Conservation (phyloP, 1,140 invertebrate genomes). For the Drosophila obscura region DNA sequence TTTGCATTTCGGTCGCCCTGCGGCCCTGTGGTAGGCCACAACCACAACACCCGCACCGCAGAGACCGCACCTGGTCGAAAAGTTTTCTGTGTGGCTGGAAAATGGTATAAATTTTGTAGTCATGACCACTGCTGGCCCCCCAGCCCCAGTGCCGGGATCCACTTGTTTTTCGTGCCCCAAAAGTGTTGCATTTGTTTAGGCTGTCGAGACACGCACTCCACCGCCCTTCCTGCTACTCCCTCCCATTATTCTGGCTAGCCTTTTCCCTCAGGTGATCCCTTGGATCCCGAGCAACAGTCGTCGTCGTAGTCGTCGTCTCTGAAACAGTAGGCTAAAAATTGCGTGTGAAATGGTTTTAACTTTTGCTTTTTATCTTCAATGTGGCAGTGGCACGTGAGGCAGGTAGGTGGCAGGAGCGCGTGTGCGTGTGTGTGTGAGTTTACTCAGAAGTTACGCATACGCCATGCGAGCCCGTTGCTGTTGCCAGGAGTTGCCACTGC, state of each 20-base stretch:
- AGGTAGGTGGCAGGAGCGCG: slow-evolving; percentile 6
- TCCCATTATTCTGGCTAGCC: slow-evolving; percentile 22
- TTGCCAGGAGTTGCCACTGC: slow-evolving; percentile 7
- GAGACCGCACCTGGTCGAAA: slow-evolving; percentile 60
- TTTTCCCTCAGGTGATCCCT: slow-evolving; percentile 55
- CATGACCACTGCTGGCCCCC: slow-evolving; percentile 34
- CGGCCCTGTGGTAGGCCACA: slow-evolving; percentile 20
- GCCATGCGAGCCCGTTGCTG: slow-evolving; percentile 39
- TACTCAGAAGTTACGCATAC: slow-evolving; percentile 73
- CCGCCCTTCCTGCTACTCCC: background rate
- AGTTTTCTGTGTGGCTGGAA: slow-evolving; percentile 35
- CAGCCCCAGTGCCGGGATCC: too few relatives aligned
- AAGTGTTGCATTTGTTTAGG: slow-evolving; percentile 81
- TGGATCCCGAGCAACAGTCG: slow-evolving; percentile 37
- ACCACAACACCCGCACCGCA: slow-evolving; percentile 32
- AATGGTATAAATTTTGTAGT: slow-evolving; percentile 73
- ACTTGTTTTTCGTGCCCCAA: slow-evolving; percentile 40
- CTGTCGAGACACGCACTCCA: slow-evolving; percentile 53
- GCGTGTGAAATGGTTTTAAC: slow-evolving; percentile 81
- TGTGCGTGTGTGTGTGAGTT: slow-evolving; percentile 32
- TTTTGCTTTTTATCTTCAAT: slow-evolving; percentile 79
- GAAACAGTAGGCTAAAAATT: slow-evolving; percentile 71
- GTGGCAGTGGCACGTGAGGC: slow-evolving; percentile 65
- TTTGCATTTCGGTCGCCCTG: slow-evolving; percentile 67
- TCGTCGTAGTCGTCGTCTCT: too few relatives aligned